A percentile compares a stretch with the other conserved stretches of the same genome.
phyloP scores from a whole-genome alignment of 1,140 invertebrate genomes.

The Batillaria attramentaria region DNA sequence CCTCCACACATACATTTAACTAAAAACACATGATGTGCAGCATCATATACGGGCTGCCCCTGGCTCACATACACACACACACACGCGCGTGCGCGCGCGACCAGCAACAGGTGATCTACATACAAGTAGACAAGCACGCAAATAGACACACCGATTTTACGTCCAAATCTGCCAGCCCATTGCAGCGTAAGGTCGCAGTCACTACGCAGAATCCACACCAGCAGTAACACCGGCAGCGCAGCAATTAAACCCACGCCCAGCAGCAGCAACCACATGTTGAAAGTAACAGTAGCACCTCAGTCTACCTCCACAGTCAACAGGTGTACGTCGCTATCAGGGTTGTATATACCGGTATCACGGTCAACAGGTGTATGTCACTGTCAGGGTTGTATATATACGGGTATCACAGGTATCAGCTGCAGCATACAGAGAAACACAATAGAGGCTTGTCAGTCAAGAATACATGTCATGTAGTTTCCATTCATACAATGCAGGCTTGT shows the following conservation, averaged over 20 bases:
- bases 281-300: background rate
- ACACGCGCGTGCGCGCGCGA: too few species aligned
- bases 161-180: slow-evolving; percentile 42
- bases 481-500: too few species aligned
- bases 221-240: slow-evolving; percentile 15
- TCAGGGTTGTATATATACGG: background rate
- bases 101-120: too few species aligned
- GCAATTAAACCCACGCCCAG: slow-evolving; percentile 23
- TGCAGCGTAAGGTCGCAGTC: slow-evolving; percentile 60
- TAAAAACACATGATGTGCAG: too few species aligned
- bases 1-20: too few species aligned
- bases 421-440: background rate
- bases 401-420: background rate
- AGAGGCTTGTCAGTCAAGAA: too few species aligned
- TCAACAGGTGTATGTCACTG: background rate
- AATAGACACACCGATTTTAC: background rate
- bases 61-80: too few species aligned
- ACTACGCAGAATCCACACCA: slow-evolving; percentile 42
- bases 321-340: background rate
- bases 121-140: too few species aligned
- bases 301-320: background rate
- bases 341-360: background rate
- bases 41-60: too few species aligned
- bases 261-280: slow-evolving; percentile 25
- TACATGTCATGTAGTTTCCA: too few species aligned